These are phyloP conservation scores for Taeniopygia guttata DNA, from an alignment of 2,797 vertebrate genomes.

Conservation along the genomic window DNA sequence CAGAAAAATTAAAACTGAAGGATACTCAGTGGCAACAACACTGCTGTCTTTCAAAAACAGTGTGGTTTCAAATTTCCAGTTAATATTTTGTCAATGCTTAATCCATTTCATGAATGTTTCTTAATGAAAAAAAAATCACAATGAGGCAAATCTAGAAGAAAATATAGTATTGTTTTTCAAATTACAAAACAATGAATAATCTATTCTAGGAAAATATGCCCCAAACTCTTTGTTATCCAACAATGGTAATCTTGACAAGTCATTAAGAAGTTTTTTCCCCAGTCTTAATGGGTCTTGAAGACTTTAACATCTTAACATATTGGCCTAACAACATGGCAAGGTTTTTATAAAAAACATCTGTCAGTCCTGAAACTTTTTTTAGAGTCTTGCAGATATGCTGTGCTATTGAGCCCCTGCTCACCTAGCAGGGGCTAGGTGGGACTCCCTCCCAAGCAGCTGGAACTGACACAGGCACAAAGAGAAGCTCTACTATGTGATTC, in stretches of 20 bases:
- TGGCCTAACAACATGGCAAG: neutral
- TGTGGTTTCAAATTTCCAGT: neutral
- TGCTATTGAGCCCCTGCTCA: neutral
- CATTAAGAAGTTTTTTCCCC: neutral
- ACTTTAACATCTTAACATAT: neutral
- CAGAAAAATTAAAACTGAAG: neutral
- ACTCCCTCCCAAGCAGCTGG: neutral
- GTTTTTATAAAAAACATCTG: neutral
- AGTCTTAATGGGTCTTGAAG: neutral
- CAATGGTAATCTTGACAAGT: neutral
- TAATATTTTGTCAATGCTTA: neutral
- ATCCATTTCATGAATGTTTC: neutral
- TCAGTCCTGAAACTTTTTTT: neutral
- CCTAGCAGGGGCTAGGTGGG: neutral
- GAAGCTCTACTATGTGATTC: neutral
- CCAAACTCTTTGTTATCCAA: neutral
- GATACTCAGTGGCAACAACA: neutral
- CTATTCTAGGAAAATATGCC: neutral
- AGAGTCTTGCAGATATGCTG: neutral
- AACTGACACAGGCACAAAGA: neutral
- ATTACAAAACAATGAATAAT: neutral
- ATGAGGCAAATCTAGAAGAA: neutral
- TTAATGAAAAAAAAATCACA: neutral
- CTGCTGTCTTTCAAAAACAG: neutral
- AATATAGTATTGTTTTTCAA: neutral